Evolutionary conservation across 2,888 invertebrate species (phyloP).

Genomic region (Acanthococcus lagerstroemiae): DNA sequence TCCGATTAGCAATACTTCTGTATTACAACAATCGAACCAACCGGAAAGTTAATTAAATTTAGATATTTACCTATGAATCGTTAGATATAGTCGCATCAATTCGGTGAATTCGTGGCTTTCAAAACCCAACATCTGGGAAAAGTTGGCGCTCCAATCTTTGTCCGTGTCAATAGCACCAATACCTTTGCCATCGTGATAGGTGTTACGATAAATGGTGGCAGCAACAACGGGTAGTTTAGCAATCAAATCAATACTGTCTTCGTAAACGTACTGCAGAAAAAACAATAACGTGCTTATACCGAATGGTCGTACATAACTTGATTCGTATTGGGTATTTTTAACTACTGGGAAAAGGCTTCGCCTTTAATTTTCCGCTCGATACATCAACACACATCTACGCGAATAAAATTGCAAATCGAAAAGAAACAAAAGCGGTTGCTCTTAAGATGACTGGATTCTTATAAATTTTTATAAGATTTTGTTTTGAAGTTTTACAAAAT

Average conservation of each 20-base stretch:
- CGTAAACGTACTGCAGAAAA: conserved; percentile 57
- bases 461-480: no score
- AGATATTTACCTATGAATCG: conserved; percentile 65
- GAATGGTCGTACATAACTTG: no score
- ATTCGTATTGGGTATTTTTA: no score
- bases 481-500: no score
- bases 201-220: conserved; percentile 86
- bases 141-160: conserved; percentile 90
- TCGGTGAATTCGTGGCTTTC: conserved; percentile 70
- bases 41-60: neutral
- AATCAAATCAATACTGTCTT: conserved; percentile 89
- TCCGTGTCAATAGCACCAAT: conserved; percentile 78
- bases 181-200: conserved; percentile 67
- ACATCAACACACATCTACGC: no score
- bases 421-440: no score
- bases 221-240: conserved; percentile 90
- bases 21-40: no score
- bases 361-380: no score
- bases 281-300: neutral
- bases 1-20: no score
- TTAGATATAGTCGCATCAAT: conserved; percentile 83
- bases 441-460: no score
- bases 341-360: no score
- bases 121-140: conserved; percentile 82
- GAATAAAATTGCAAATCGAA: no score